Conservation (phyloP, 2,888 invertebrate genomes). For the Campaea margaritaria region DNA sequence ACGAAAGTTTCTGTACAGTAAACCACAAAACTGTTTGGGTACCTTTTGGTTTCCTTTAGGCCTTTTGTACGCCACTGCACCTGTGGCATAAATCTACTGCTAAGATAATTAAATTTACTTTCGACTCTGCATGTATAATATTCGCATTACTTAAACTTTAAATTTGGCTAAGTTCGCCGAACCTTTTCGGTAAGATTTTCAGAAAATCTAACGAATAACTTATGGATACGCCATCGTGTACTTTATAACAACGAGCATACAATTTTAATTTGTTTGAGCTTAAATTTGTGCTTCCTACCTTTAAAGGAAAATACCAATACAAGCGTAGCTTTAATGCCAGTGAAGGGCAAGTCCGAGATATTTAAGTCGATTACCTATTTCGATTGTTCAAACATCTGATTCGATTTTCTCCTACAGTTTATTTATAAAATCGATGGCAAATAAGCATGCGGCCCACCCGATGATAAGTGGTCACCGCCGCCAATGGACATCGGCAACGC, state of each 20-base stretch:
- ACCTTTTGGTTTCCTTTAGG: neutral
- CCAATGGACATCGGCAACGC: too few relatives aligned
- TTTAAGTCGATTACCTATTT: too few relatives aligned
- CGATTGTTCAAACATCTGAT: too few relatives aligned
- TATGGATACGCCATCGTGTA: neutral
- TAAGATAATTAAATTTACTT: slow-evolving; percentile 15
- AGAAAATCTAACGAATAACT: neutral
- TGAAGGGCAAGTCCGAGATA: too few relatives aligned
- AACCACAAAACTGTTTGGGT: neutral
- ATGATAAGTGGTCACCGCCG: too few relatives aligned
- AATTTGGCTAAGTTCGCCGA: slow-evolving; percentile 1
- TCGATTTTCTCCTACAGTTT: too few relatives aligned
- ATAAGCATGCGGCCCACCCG: too few relatives aligned
- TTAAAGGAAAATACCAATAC: too few relatives aligned
- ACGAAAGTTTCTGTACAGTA: neutral
- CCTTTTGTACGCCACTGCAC: slow-evolving; percentile 1
- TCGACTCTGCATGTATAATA: slow-evolving; percentile 52
- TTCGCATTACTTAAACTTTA: slow-evolving; percentile 31
- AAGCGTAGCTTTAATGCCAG: too few relatives aligned
- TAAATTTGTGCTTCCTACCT: too few relatives aligned
- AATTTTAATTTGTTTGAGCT: too few relatives aligned
- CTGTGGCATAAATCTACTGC: slow-evolving; percentile 6
- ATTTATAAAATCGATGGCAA: too few relatives aligned
- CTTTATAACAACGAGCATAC: neutral
- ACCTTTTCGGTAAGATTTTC: neutral